These are phyloP conservation scores for Agonum fuliginosum DNA, from an alignment of 2,888 invertebrate genomes.

Conservation along the genomic window DNA sequence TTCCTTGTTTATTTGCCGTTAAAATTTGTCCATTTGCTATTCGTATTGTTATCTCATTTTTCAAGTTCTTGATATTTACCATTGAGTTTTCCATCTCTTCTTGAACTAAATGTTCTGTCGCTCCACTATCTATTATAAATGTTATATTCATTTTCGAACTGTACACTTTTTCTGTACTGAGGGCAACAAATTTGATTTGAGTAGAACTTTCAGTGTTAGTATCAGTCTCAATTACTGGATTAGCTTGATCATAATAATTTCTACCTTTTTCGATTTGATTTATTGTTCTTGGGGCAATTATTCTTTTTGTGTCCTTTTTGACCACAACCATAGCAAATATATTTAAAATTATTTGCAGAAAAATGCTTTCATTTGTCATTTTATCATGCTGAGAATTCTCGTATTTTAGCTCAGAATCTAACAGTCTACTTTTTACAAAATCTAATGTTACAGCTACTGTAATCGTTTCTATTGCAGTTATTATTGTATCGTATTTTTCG, in stretches of 20 bases:
- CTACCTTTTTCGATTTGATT: not conserved
- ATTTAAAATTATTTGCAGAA: conserved; percentile 2
- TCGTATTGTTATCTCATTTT: conserved; percentile 5
- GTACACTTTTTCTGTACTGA: not conserved
- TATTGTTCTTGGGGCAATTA: not conserved
- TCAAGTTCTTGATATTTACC: not conserved
- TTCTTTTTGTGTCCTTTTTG: not conserved
- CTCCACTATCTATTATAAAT: not conserved
- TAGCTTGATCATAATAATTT: not conserved
- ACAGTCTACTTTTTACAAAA: conserved; percentile 21
- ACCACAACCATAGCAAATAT: conserved; percentile 52
- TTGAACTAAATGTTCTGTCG: not conserved
- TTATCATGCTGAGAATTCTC: not conserved
- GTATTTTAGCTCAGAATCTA: conserved; percentile 9
- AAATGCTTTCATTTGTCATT: conserved; percentile 4
- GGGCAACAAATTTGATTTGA: not conserved
- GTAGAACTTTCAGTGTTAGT: too few species aligned
- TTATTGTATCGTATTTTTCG: conserved; percentile 63
- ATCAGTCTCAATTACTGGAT: not conserved
- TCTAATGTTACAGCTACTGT: conserved; percentile 45
- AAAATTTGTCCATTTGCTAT: conserved; percentile 17
- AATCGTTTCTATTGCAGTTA: conserved; percentile 64
- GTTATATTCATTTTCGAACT: not conserved
- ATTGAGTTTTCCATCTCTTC: not conserved
- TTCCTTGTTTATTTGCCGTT: not conserved